These are phyloP conservation scores for Tragelaphus scriptus DNA, from an alignment of 2,113 vertebrate species.

Conservation along the genomic window DNA sequence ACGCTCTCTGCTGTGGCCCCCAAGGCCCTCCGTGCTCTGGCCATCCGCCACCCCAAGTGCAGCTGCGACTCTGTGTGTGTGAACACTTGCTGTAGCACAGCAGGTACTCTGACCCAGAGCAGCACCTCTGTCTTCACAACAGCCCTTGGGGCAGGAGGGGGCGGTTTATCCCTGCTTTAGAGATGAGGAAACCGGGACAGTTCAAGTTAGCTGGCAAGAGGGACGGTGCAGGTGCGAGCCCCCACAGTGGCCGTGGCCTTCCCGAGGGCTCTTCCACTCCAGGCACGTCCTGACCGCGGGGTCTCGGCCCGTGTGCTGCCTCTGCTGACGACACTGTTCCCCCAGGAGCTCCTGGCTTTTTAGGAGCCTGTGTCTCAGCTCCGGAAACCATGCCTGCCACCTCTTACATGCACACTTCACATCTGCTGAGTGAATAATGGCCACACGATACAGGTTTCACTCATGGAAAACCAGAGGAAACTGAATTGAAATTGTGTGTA, in stretches of 20 bases:
- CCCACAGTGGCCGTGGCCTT: too few species aligned
- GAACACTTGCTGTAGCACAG: rapidly evolving
- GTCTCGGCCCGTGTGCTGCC: not conserved
- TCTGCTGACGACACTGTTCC: not conserved
- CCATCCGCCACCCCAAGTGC: rapidly evolving
- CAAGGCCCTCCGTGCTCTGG: not conserved
- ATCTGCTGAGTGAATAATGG: not conserved
- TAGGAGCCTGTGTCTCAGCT: not conserved
- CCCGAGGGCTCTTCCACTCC: rapidly evolving
- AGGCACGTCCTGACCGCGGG: not conserved
- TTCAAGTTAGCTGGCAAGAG: too few species aligned
- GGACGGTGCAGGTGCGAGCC: not conserved
- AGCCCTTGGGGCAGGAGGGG: rapidly evolving
- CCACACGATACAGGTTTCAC: rapidly evolving
- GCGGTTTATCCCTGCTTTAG: too few species aligned
- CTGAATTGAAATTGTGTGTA: rapidly evolving
- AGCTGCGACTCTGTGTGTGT: rapidly evolving
- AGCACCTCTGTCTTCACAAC: rapidly evolving
- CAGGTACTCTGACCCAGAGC: rapidly evolving
- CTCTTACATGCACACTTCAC: not conserved
- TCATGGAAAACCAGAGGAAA: not conserved
- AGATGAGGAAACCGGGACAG: too few species aligned
- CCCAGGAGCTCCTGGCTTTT: not conserved
- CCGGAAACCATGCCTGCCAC: not conserved
- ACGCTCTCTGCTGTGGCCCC: rapidly evolving